These are phyloP conservation scores for Aphis craccivora DNA, from an alignment of 1,140 invertebrate species.

Conservation along the genomic window DNA sequence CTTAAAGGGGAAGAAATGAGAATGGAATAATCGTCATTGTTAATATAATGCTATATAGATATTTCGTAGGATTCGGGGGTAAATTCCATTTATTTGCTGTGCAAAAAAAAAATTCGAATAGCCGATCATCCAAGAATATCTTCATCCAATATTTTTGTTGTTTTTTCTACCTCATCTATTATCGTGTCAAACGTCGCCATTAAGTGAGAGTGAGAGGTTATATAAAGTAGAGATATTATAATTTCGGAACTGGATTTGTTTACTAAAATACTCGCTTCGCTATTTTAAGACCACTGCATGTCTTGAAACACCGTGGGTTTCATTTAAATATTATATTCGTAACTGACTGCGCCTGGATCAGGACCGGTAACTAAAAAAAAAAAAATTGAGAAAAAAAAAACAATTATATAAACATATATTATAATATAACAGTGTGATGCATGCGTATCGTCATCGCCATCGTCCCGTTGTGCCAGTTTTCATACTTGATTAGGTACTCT, in stretches of 20 bases:
- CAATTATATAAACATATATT: neutral
- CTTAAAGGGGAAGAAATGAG: neutral
- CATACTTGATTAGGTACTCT: neutral
- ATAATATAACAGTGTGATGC: neutral
- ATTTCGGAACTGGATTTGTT: slow-evolving; percentile 27
- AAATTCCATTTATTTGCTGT: neutral
- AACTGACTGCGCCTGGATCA: slow-evolving; percentile 22
- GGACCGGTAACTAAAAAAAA: neutral
- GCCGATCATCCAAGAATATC: neutral
- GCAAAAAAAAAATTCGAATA: neutral
- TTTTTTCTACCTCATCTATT: neutral
- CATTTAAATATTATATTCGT: neutral
- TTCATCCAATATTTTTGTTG: neutral
- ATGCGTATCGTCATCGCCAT: neutral
- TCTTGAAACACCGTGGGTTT: neutral
- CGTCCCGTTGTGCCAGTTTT: neutral
- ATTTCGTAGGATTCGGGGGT: neutral
- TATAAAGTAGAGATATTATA: neutral
- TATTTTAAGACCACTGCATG: neutral
- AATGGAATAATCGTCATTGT: neutral
- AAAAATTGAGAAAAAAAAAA: neutral
- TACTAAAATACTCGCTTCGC: neutral
- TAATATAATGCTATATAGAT: neutral
- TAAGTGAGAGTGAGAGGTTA: neutral
- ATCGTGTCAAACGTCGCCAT: neutral